Percentiles rank a stretch among this genome's conserved stretches.
phyloP scores from a whole-genome alignment of 2,113 vertebrate genomes.

The Lycaon pictus region DNA sequence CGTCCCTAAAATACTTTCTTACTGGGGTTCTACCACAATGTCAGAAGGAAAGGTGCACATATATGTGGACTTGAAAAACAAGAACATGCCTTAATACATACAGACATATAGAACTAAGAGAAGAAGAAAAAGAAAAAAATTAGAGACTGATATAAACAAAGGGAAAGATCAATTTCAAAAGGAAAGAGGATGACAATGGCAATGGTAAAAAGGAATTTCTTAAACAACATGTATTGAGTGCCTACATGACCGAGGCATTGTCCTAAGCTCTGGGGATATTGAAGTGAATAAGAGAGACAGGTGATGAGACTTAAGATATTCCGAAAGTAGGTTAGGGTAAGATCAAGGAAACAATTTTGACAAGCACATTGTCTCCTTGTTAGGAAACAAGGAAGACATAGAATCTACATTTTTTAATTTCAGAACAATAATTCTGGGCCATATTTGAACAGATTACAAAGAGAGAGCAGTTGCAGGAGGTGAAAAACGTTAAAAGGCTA shows the following conservation, averaged over 20 bases:
- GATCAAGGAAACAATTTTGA: not conserved
- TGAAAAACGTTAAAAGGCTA: conserved; percentile 24
- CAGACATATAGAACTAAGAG: not conserved
- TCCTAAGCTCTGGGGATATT: not conserved
- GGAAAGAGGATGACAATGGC: not conserved
- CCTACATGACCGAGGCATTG: not conserved
- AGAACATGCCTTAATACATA: not conserved
- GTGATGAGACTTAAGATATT: not conserved
- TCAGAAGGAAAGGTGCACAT: not conserved
- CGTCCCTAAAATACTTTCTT: not conserved
- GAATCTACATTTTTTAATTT: not conserved
- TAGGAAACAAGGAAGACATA: not conserved
- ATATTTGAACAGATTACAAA: not conserved
- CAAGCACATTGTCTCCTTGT: too few species aligned
- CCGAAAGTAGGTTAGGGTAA: not conserved
- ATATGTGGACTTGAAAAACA: not conserved
- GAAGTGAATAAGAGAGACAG: not conserved
- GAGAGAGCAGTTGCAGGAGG: not conserved
- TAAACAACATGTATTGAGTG: not conserved
- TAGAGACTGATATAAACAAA: not conserved
- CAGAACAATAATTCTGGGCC: not conserved
- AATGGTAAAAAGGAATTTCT: not conserved
- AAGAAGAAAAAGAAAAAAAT: not conserved
- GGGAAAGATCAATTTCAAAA: not conserved
- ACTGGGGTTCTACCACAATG: not conserved